Evolutionary conservation across 2,797 vertebrate genomes (phyloP).

Genomic region (Chaetodon trifasciatus): DNA sequence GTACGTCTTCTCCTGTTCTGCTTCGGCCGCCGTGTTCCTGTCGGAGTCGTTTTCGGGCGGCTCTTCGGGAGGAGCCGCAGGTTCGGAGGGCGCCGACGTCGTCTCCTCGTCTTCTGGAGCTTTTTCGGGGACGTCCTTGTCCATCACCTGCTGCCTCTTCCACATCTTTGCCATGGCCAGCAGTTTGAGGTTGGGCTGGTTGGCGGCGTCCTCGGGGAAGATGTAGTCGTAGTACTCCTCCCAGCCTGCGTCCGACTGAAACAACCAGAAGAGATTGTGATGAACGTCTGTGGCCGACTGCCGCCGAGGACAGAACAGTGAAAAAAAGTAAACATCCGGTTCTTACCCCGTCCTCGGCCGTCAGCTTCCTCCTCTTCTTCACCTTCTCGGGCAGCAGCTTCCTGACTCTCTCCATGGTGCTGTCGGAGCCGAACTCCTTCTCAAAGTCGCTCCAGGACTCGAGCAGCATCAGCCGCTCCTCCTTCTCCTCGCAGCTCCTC

Average conservation of each 20-base stretch:
- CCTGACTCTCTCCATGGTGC: constrained; percentile 87
- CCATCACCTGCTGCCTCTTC: constrained; percentile 92
- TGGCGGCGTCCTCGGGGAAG: constrained; percentile 98
- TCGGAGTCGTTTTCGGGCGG: constrained; percentile 12
- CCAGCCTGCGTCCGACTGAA: constrained; percentile 97
- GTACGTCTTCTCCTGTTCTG: neutral
- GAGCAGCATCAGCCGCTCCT: constrained; percentile 96
- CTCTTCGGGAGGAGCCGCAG: neutral
- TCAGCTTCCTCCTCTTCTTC: constrained; percentile 98
- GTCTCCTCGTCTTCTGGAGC: neutral
- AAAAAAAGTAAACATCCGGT: too few relatives aligned
- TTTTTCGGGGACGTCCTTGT: constrained; percentile 55
- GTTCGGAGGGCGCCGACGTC: neutral
- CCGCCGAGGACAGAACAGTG: neutral
- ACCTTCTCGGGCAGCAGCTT: constrained; percentile 98
- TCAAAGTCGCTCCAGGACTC: constrained; percentile 95
- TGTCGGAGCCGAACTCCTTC: constrained; percentile 88
- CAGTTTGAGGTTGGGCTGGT: constrained; percentile 98
- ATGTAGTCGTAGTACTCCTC: constrained; percentile 99
- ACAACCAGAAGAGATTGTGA: neutral
- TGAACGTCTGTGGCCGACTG: neutral
- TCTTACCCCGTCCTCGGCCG: constrained; percentile 97
- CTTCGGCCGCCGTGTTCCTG: constrained; percentile 20
- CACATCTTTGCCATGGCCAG: constrained; percentile 99
- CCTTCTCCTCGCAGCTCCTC: constrained; percentile 97